Percentiles rank a stretch among this genome's conserved stretches.
Evolutionary conservation across 1,140 invertebrate species (phyloP).

Genomic region (Trachymyrmex septentrionalis): DNA sequence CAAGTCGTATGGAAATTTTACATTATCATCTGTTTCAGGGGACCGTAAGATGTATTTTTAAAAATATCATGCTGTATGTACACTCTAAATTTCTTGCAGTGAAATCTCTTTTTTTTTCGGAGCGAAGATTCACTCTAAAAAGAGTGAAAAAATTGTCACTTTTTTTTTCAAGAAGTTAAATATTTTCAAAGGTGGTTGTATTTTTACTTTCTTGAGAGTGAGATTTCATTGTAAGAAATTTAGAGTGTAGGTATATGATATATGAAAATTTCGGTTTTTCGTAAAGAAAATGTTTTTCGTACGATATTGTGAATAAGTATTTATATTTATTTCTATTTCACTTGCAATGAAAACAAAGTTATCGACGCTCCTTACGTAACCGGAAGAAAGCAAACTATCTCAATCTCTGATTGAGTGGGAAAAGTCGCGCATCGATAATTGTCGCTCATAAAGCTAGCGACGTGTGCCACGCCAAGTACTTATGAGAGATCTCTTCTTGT

Average conservation of each 20-base stretch:
- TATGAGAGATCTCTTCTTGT: not conserved
- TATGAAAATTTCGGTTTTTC: not conserved
- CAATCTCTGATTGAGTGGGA: constrained; percentile 61
- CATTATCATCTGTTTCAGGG: constrained; percentile 23
- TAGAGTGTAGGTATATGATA: not conserved
- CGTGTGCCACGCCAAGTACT: constrained; percentile 30
- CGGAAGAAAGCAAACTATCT: constrained; percentile 73
- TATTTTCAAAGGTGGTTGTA: too few species aligned
- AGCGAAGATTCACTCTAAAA: too few species aligned
- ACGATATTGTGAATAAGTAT: not conserved
- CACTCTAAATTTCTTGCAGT: too few species aligned
- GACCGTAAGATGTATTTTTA: not conserved
- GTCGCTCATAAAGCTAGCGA: constrained; percentile 79
- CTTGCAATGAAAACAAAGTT: constrained; percentile 4
- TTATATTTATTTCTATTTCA: not conserved
- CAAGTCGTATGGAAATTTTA: constrained; percentile 19
- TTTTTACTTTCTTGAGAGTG: too few species aligned
- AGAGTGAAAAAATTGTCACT: too few species aligned
- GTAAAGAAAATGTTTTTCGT: not conserved
- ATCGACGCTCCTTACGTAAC: constrained; percentile 71
- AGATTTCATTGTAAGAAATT: too few species aligned
- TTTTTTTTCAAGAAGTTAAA: too few species aligned
- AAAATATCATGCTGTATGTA: not conserved
- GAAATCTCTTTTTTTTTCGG: too few species aligned
- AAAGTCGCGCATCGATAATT: constrained; percentile 80